Conservation (phyloP, 92 coral and sea anemone genomes). For the Epizoanthus ramosus region DNA sequence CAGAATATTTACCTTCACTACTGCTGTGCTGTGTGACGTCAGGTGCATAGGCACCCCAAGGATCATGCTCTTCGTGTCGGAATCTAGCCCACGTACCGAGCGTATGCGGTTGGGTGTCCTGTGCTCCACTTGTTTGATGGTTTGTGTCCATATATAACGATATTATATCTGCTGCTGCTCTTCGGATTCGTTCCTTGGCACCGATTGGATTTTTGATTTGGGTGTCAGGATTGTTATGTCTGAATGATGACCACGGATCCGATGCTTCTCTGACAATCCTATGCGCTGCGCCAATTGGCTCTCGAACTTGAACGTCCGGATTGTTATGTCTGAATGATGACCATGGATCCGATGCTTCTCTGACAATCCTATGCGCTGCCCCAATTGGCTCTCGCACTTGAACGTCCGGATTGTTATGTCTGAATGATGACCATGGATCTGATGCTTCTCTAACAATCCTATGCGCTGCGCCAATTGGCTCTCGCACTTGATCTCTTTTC, state of each 20-base stretch:
- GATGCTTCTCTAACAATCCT: slow-evolving; percentile 11
- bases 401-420: slow-evolving; percentile 5
- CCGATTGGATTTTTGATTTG: slow-evolving; percentile 39
- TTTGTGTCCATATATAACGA: not conserved
- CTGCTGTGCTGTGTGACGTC: not conserved
- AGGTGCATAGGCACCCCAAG: not conserved
- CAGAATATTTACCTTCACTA: not conserved
- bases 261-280: slow-evolving; percentile 25
- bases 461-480: not conserved
- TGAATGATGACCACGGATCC: slow-evolving; percentile 19
- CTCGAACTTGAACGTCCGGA: not conserved
- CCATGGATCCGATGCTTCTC: slow-evolving; percentile 33
- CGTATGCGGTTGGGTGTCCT: slow-evolving; percentile 19
- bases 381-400: slow-evolving; percentile 17
- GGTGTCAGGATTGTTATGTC: slow-evolving; percentile 14
- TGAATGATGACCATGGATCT: slow-evolving; percentile 31
- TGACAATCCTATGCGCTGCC: slow-evolving; percentile 16
- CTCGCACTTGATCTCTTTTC: not conserved
- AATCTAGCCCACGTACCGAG: slow-evolving; percentile 59
- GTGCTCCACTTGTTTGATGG: not conserved
- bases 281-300: slow-evolving; percentile 23
- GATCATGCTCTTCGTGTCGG: slow-evolving; percentile 42
- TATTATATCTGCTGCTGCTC: slow-evolving; percentile 45
- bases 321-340: slow-evolving; percentile 1
- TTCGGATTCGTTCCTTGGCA: slow-evolving; percentile 55